Base-by-base conservation (phyloP, 2,113 vertebrate species). In the Ctenodactylus gundi region DNA sequence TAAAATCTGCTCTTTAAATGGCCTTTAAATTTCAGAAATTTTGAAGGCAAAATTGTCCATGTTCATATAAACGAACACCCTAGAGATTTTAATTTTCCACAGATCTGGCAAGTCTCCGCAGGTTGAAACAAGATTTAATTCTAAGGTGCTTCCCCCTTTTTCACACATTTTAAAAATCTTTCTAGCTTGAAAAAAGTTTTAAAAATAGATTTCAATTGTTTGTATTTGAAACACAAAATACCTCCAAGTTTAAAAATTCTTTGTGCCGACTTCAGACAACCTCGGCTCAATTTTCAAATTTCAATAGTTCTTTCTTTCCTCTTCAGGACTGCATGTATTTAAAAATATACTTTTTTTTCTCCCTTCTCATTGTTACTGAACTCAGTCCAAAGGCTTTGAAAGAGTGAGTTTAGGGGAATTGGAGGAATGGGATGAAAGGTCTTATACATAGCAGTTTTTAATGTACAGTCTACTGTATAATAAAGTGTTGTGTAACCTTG, bases 1-100 rank as follows among this genome's bases (percentile, higher is more conserved):
- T 34, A 15, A 85, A 89, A 41, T 65, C 46, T 87, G 17, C 77
- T 73, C 67, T 86, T 96, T 73, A 70, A 92, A 75, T 62, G 68
- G 65, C 58, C 87, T 96, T 96, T 85, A 86, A 76, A 76, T 95
- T 87, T 91, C 64, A 95, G 93, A 57, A 84, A 29, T 85, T 91
- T 88, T 85, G 44, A 91, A 86, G 78, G 93, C 36, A 95, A 29
- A 80, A 83, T 83, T 73, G 73, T 78, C 41, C 41, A 80, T 80
- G 17, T 53, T 88, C 72, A 51, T 41, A 64, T 64, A 88, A 84
- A 93, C 57, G 85, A 94, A 75, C 31, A 65, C 39, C 44, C 21
- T 75, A 93, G 57, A 64, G 75, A 91, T 72, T 95, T 92, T 91
- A 77, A 94, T 88, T 88, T 90, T 46, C 41, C 36, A 21, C 13